Evolutionary conservation across 2,888 invertebrate genomes (phyloP).

Genomic region (Himalopsyche anomala): DNA sequence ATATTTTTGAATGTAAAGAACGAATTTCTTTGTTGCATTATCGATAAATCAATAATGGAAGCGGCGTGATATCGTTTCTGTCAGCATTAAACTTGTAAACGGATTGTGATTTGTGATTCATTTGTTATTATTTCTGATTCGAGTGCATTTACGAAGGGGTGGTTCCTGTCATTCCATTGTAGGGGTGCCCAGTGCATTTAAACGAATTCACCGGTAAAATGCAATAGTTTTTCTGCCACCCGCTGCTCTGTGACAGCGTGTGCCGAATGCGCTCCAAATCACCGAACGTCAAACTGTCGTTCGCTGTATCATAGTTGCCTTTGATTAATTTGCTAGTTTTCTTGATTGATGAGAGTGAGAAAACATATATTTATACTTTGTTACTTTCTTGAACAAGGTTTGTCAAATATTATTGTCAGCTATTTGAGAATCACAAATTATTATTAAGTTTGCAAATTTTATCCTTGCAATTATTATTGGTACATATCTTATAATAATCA

Average conservation of each 20-base stretch:
- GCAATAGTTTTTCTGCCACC: slow-evolving; percentile 1
- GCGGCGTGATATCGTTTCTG: slow-evolving; percentile 5
- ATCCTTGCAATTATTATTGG: too few species aligned
- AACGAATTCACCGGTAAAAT: slow-evolving; percentile 8
- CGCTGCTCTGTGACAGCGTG: neutral
- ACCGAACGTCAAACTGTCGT: too few species aligned
- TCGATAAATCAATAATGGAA: neutral
- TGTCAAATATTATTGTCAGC: too few species aligned
- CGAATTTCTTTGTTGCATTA: neutral
- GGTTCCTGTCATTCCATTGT: neutral
- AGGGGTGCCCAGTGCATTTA: neutral
- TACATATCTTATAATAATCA: too few species aligned
- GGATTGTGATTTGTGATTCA: slow-evolving; percentile 23
- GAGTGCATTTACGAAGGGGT: neutral
- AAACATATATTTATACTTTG: too few species aligned
- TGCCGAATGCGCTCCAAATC: too few species aligned
- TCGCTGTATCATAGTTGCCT: too few species aligned
- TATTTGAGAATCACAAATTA: too few species aligned
- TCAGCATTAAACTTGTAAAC: neutral
- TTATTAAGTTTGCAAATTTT: too few species aligned
- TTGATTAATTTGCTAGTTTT: too few species aligned
- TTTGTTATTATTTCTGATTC: slow-evolving; percentile 23
- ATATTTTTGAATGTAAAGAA: neutral
- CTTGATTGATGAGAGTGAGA: too few species aligned
- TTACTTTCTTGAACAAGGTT: too few species aligned